Evolutionary conservation across 2,113 vertebrate genomes (phyloP), one percentile per base, ranked within the genome.

Genomic region (Oncorhynchus keta): DNA sequence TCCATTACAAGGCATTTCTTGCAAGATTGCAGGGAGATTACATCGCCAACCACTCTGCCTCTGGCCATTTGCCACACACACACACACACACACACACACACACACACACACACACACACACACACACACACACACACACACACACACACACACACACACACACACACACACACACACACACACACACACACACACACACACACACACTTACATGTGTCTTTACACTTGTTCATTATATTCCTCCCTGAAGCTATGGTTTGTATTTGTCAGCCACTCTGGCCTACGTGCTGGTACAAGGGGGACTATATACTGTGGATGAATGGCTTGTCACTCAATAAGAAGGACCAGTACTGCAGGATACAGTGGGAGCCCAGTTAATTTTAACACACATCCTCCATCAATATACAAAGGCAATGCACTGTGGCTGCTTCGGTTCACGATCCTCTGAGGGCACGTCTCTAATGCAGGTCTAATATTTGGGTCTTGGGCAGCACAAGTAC

Each of bases 1-100:
- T 85, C 55, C 78, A 73, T 61, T 72, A 72, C 76, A 73, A 84
- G 64, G 73, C 77, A 74, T 85, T 84, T n/a, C 70, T 78, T 73
- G 78, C 76, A 77, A 82, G 86, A 92, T 87, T 75, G 79, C 68
- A 68, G 79, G 81, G 82, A 87, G 82, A 86, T 87, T 90, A 74
- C 80, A 77, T 66, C 39, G 80, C 84, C 84, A 72, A 87, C 82
- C 86, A 83, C 73, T 79, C 76, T 71, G 86, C 81, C 79, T 74
- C 70, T 30, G 55, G 74, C 64, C 30, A 73, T 66, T 75, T 81
- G 59, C 59, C 13, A 6, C 3, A 18, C 59, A 5, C 59, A 22
- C 59, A n/a, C n/a, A 16, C 18, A 20, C 18, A 24, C 7, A 2
- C 18, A 64, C 18, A 22, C 18, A n/a, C 18, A 64, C 61, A 62